A percentile compares a stretch with the other conserved stretches of the same genome.
Conservation (phyloP, 2,113 vertebrate genomes). For the Grammomys surdaster region DNA sequence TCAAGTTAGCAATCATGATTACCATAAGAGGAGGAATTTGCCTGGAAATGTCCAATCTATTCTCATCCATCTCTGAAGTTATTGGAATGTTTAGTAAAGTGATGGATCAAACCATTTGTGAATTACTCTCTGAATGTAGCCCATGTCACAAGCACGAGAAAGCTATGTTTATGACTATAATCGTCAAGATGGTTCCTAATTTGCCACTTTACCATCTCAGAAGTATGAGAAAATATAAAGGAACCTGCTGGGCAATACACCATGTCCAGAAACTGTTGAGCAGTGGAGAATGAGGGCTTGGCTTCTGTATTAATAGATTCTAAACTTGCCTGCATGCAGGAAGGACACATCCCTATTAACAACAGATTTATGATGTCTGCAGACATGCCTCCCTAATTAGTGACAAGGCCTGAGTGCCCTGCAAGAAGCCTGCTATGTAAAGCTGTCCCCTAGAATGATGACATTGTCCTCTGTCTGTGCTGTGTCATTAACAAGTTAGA, state of each 20-base stretch:
- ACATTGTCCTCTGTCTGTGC: conserved; percentile 73
- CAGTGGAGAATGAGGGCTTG: conserved; percentile 23
- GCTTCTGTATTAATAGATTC: conserved; percentile 34
- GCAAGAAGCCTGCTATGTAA: conserved; percentile 72
- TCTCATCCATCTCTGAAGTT: background rate
- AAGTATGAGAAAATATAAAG: conserved; percentile 32
- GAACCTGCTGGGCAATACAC: conserved; percentile 34
- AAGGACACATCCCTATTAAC: conserved; percentile 59
- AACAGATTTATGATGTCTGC: conserved; percentile 72
- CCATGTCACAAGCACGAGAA: background rate
- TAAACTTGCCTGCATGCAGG: conserved; percentile 25
- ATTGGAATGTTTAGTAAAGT: background rate
- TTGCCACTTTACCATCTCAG: conserved; percentile 53
- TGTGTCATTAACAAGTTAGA: conserved; percentile 80
- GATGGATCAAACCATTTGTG: background rate
- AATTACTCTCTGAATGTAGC: background rate
- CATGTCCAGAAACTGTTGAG: background rate
- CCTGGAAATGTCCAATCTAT: background rate
- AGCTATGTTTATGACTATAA: background rate
- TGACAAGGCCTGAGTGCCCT: conserved; percentile 43
- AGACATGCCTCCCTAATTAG: conserved; percentile 80
- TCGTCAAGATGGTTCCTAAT: conserved; percentile 32
- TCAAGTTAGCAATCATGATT: background rate
- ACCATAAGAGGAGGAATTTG: background rate
- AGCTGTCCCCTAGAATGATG: conserved; percentile 79